Evolutionary conservation across 1,140 invertebrate genomes (phyloP).

Genomic region (Spodoptera frugiperda): DNA sequence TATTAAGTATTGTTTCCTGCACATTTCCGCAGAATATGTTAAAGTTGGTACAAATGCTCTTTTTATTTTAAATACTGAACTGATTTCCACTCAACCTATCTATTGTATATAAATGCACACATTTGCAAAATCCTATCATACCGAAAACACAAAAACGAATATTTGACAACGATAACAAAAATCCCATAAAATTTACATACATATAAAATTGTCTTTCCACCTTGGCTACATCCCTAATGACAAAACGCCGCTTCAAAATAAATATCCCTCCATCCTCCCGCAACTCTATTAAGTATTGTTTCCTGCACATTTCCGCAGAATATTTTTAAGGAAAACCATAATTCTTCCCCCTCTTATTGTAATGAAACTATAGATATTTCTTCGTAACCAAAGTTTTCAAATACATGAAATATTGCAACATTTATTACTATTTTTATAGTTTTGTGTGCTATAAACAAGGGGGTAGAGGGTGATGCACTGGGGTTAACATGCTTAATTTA

Average conservation of each 20-base stretch:
- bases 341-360: slow-evolving; percentile 37
- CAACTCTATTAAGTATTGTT: slow-evolving; percentile 37
- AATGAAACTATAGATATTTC: slow-evolving; percentile 41
- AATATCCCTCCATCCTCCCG: slow-evolving; percentile 15
- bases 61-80: no score
- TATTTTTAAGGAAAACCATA: slow-evolving; percentile 40
- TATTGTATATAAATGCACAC: no score
- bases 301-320: slow-evolving; percentile 18
- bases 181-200: background rate
- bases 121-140: no score
- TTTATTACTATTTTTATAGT: slow-evolving; percentile 45
- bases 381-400: slow-evolving; percentile 28
- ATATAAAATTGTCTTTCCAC: background rate
- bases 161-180: background rate
- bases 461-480: slow-evolving; percentile 17
- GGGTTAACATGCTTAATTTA: slow-evolving; percentile 30
- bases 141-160: no score
- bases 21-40: slow-evolving; percentile 32
- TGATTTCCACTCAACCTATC: no score
- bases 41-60: no score
- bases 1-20: slow-evolving; percentile 35
- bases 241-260: slow-evolving; percentile 2
- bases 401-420: slow-evolving; percentile 42
- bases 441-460: slow-evolving; percentile 32
- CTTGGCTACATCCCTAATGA: background rate